Base-by-base conservation (phyloP, 30 jellyfish, hydroid and myxozoan genomes). In the Pseudorhiza aurosa region DNA sequence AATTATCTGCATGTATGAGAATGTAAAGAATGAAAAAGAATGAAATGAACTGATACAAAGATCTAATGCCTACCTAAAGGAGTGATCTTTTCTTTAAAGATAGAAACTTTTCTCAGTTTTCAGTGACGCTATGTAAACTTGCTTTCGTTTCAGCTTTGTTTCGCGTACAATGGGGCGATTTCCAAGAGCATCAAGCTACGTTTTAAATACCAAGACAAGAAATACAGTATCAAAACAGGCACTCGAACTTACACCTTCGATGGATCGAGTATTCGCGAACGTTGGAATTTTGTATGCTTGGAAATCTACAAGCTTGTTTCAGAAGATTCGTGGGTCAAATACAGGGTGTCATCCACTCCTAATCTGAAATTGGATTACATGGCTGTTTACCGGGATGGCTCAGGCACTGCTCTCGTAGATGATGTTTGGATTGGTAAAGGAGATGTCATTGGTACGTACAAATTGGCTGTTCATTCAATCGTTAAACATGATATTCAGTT, bases 341-440 rank as follows among this genome's bases (percentile, higher is more conserved):
- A 62, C 12, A 53, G 87, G 32, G 74, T 39, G 9, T 32, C 75
- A 11, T 35, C 26, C 0, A 32, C 46, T 25, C 79, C 91, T 0
- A 45, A 69, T 17, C 43, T 49, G 24, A 31, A 30, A 30, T 14
- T 83, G 49, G 82, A 47, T 33, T 32, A 6, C 6, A 15, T 73
- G 1, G 55, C 55, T 33, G 84, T 39, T 1, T 26, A 43, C 30
- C 80, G 72, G 1, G 89, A 85, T 32, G 80, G 83, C 5, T 24
- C 42, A 17, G 81, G 87, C 19, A 24, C 4, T 28, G 65, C 76
- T 53, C 73, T 76, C 8, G 14, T 87, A 39, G 96, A 87, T 69
- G 83, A 87, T 45, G 56, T 87, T 8, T 87, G 91, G 88, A 87
- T 87, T 76, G 92, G 96, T 22, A 51, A 58, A 7, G 46, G 36